These are phyloP conservation scores for Myathropa florea DNA, from an alignment of 2,888 invertebrate genomes.

Conservation along the genomic window DNA sequence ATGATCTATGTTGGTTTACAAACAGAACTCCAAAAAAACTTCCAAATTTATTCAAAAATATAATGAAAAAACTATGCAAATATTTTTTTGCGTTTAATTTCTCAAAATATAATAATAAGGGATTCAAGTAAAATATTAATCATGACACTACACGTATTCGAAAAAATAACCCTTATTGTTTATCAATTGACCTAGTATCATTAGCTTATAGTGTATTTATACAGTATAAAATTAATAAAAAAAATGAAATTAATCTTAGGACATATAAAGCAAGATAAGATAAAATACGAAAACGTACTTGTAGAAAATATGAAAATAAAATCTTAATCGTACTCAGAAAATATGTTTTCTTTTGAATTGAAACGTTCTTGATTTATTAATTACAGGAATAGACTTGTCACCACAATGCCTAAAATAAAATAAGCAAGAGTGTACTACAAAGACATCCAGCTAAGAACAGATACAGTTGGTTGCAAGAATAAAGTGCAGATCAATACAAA, in stretches of 20 bases:
- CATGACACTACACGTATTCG: slow-evolving; percentile 65
- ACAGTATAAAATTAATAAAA: slow-evolving; percentile 43
- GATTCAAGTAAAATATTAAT: slow-evolving; percentile 57
- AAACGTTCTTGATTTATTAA: too few species aligned
- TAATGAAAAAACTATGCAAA: not conserved
- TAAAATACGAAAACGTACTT: slow-evolving; percentile 44
- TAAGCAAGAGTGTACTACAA: too few species aligned
- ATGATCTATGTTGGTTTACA: slow-evolving; percentile 48
- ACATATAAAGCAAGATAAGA: slow-evolving; percentile 54
- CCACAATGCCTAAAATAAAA: too few species aligned
- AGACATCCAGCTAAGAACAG: too few species aligned
- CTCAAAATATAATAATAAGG: slow-evolving; percentile 27
- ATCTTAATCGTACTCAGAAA: slow-evolving; percentile 61
- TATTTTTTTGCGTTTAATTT: slow-evolving; percentile 17
- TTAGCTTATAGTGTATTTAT: slow-evolving; percentile 69
- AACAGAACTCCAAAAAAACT: slow-evolving; percentile 19
- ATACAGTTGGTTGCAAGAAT: too few species aligned
- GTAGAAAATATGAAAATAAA: slow-evolving; percentile 70
- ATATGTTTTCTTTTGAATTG: not conserved
- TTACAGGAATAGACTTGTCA: too few species aligned
- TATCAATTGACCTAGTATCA: slow-evolving; percentile 66
- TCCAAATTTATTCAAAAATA: slow-evolving; percentile 30
- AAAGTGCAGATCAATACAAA: too few species aligned
- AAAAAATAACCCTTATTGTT: slow-evolving; percentile 44
- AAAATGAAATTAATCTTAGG: slow-evolving; percentile 43